Base-by-base conservation (phyloP, 2,113 vertebrate genomes). In the Dasyurus viverrinus region DNA sequence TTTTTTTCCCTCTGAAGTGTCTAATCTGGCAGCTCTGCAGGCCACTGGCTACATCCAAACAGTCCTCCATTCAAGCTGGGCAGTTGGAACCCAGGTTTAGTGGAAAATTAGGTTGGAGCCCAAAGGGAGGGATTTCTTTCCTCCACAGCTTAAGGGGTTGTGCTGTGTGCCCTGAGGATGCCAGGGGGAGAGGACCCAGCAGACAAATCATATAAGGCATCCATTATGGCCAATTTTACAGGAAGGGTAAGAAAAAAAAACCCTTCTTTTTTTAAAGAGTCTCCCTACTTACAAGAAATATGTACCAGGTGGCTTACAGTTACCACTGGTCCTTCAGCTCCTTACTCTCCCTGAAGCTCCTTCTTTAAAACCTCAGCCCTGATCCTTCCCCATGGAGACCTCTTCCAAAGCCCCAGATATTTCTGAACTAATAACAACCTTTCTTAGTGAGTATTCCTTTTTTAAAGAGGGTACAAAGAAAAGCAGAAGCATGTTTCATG, bases 61-160 rank as follows among this genome's bases (percentile, higher is more conserved):
- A 98, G 97, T 97, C 95, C 96, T 93, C 95, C 96, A 97, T 98
- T 98, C 96, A 98, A 91, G 90, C 36, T 46, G 24, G 93, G 90
- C 96, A 48, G 95, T 92, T 93, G 90, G 27, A 93, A 90, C 93
- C 94, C 95, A 96, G 96, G 89, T 48, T 89, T 90, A 89, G 96
- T 89, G 96, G 97, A 96, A 97, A 96, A 68, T 42, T 89, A 93
- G n/a, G 52, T 52, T 14, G 94, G 14, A 91, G 92, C 91, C 24
- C 95, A 96, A 94, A 97, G 92, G 94, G 92, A 93, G 93, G 96
- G 93, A 96, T 96, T 94, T 93, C 92, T 93, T 91, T 68, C 89
- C 84, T 96, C 89, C 92, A 68, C 91, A 50, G 0, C 19, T 46
- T 6, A 0, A 89, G 97, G 94, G 93, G 92, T 93, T 95, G 94